Evolutionary conservation across 2,797 vertebrate genomes (phyloP), one percentile per base, ranked within the genome.

Genomic region (Macropodus opercularis): DNA sequence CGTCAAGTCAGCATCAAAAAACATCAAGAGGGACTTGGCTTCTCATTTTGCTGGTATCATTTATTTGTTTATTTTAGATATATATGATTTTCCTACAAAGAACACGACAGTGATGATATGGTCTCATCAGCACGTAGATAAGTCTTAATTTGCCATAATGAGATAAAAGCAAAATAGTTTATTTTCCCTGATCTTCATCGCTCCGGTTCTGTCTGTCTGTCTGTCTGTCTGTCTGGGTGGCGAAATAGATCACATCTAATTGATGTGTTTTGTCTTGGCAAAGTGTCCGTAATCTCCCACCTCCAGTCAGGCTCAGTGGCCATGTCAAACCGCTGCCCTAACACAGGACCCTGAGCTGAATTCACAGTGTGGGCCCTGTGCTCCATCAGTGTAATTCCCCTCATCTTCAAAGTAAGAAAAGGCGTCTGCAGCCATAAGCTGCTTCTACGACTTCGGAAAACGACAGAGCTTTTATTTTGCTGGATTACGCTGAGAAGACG

Each of bases 401-500:
- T 66, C 35, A 58, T 67, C 51, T 47, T 56, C 49, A 12, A 36
- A 31, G 69, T 40, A 21, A 65, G 51, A 36, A 13, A 63, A 26
- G 47, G 19, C 49, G 51, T 49, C 51, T 63, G 11, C 19, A 18
- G 38, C 47, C 70, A 4, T 55, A 60, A 77, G 69, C 54, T 3
- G 60, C 63, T 77, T 68, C 69, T 72, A 63, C 55, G 71, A 76
- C 53, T 85, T 77, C 27, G 73, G 24, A 59, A 62, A 63, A 80
- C 64, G 50, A 60, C 66, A 65, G 46, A 57, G 62, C 48, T 53
- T 61, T 64, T 56, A 54, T 79, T 63, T 65, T 36, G 63, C 35
- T 66, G 70, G 44, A 69, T 75, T 60, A 63, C 29, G 57, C 51
- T 57, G 55, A 36, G 55, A 54, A 42, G 54, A 62, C 15, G 18